Conservation (phyloP, 2,113 vertebrate species). For the Typhlomys cinereus region DNA sequence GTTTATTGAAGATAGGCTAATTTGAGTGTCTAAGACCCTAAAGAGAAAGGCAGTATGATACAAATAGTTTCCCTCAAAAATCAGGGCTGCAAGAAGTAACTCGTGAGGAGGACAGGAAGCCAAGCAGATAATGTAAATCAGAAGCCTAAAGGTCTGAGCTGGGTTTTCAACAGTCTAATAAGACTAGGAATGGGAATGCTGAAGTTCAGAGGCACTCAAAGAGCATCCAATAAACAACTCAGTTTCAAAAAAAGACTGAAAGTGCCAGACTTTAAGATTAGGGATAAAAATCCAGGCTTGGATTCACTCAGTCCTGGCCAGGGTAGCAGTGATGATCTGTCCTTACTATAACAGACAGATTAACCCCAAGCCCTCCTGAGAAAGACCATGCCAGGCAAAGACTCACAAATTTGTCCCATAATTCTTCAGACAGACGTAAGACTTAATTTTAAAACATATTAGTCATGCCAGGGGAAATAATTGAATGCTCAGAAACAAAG, state of each 20-base stretch:
- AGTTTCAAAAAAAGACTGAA: neutral
- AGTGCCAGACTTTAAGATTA: neutral
- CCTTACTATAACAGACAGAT: neutral
- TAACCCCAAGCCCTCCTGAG: constrained; percentile 24
- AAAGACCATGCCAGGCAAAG: neutral
- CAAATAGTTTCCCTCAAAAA: neutral
- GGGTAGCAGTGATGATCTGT: neutral
- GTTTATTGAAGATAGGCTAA: neutral
- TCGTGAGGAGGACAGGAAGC: neutral
- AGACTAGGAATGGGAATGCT: neutral
- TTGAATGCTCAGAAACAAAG: neutral
- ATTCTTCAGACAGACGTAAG: neutral
- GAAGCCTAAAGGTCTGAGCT: neutral
- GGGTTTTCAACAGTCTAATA: neutral
- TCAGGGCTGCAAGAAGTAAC: neutral
- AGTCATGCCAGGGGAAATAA: neutral
- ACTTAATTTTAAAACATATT: neutral
- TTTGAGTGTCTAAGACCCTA: neutral
- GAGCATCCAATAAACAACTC: neutral
- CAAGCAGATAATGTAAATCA: neutral
- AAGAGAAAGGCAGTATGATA: neutral
- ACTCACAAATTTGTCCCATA: neutral
- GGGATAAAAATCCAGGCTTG: neutral
- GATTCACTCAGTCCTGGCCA: neutral
- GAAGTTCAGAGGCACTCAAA: neutral